phyloP scores from a whole-genome alignment of 2,797 vertebrate species.

The Astyanax mexicanus region DNA sequence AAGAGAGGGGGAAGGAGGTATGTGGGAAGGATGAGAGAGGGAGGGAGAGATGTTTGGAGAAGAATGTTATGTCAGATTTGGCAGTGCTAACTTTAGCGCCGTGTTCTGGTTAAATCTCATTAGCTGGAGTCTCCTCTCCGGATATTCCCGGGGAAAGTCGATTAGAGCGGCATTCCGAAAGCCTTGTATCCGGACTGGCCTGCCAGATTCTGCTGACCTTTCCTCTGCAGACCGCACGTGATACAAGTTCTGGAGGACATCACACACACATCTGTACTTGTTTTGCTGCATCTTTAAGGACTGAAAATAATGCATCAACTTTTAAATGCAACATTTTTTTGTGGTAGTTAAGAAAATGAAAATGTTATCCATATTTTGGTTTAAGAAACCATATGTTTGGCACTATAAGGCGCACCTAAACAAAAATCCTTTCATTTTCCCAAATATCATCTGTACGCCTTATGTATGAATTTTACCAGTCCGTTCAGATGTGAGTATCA shows the following conservation, averaged over 20 bases:
- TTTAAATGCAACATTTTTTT: too few species aligned
- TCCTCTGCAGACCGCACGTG: background rate
- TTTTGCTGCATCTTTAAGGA: too few species aligned
- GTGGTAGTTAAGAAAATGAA: too few species aligned
- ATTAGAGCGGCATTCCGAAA: background rate
- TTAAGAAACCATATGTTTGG: too few species aligned
- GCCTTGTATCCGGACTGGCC: background rate
- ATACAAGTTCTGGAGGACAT: background rate
- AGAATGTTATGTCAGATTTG: constrained; percentile 14
- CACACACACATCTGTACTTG: too few species aligned
- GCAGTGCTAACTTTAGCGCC: constrained; percentile 25
- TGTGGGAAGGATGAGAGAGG: background rate
- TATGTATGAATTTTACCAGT: too few species aligned
- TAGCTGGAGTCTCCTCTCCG: background rate
- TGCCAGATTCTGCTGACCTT: background rate
- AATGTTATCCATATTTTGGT: too few species aligned
- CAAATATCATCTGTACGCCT: too few species aligned
- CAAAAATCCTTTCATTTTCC: too few species aligned
- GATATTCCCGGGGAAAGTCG: background rate
- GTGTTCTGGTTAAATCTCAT: background rate
- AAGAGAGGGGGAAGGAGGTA: background rate
- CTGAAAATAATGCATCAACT: too few species aligned
- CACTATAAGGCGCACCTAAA: too few species aligned
- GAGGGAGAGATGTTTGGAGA: background rate
- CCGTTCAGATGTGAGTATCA: too few species aligned